phyloP scores from a whole-genome alignment of 1,140 invertebrate species.

The Orius laevigatus region DNA sequence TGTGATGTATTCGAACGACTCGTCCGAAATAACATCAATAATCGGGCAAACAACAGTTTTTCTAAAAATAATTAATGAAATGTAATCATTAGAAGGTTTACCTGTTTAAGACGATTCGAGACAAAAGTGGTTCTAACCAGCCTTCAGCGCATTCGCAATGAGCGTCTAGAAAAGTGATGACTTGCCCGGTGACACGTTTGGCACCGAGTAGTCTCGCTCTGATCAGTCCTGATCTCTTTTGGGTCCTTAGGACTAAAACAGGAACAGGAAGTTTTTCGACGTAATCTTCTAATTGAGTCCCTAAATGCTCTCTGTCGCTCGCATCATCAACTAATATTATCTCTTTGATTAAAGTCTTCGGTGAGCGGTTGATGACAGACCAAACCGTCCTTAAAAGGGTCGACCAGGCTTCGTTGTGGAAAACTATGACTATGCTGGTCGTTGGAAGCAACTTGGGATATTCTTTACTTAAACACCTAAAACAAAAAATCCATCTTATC shows the following conservation, averaged over 20 bases:
- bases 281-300: constrained; percentile 77
- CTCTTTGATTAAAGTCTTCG: constrained; percentile 68
- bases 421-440: constrained; percentile 90
- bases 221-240: constrained; percentile 82
- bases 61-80: constrained; percentile 27
- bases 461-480: constrained; percentile 58
- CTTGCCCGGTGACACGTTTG: constrained; percentile 77
- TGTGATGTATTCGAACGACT: constrained; percentile 89
- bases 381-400: constrained; percentile 88
- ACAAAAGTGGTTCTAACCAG: constrained; percentile 83
- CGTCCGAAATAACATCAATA: constrained; percentile 95
- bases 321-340: constrained; percentile 93
- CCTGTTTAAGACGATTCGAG: constrained; percentile 75
- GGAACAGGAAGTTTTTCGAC: constrained; percentile 67
- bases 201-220: constrained; percentile 82
- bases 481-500: constrained; percentile 23
- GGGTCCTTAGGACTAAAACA: constrained; percentile 69
- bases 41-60: constrained; percentile 93
- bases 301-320: constrained; percentile 83
- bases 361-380: constrained; percentile 90
- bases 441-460: constrained; percentile 64
- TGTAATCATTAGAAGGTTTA: constrained; percentile 20
- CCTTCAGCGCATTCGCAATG: constrained; percentile 87
- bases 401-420: constrained; percentile 97
- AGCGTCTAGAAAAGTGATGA: constrained; percentile 91